Percentiles rank a stretch among this genome's conserved stretches.
These are phyloP conservation scores for Nowickia ferox DNA, from an alignment of 2,888 invertebrate species.

Conservation along the genomic window DNA sequence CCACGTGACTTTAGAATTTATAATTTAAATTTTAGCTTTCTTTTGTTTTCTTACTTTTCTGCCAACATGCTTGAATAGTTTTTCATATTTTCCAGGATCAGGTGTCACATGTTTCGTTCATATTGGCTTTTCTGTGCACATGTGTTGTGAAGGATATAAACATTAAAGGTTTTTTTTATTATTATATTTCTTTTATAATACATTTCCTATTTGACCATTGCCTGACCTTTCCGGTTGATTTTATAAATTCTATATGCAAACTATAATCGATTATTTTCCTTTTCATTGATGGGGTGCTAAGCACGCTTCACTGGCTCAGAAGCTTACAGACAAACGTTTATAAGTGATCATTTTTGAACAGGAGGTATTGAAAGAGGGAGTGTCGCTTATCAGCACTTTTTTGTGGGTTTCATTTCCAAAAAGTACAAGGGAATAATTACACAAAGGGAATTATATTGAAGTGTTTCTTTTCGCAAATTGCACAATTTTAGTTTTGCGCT, in stretches of 20 bases:
- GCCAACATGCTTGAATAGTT: constrained; percentile 46
- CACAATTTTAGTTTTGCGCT: too few species aligned
- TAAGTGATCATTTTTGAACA: constrained; percentile 28
- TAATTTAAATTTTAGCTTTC: neutral
- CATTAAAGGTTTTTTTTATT: constrained; percentile 36
- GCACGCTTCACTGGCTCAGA: constrained; percentile 62
- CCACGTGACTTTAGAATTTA: constrained; percentile 70
- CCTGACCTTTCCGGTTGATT: constrained; percentile 66
- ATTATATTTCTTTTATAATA: constrained; percentile 2
- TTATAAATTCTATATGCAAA: constrained; percentile 37
- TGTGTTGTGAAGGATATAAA: constrained; percentile 69
- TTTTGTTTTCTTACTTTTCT: neutral
- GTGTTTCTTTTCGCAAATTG: too few species aligned
- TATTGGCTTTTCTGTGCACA: constrained; percentile 55
- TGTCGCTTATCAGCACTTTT: constrained; percentile 34
- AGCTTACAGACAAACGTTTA: constrained; percentile 38
- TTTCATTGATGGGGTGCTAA: constrained; percentile 62
- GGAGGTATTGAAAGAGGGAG: constrained; percentile 1
- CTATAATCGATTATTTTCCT: constrained; percentile 24
- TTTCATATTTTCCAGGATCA: constrained; percentile 75
- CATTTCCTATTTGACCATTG: constrained; percentile 52
- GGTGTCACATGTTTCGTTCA: constrained; percentile 75
- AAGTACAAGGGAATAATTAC: neutral
- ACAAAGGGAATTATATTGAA: neutral
- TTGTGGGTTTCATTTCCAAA: neutral